These are phyloP conservation scores for Holotrichia oblita DNA, from an alignment of 1,140 invertebrate genomes.

Conservation along the genomic window DNA sequence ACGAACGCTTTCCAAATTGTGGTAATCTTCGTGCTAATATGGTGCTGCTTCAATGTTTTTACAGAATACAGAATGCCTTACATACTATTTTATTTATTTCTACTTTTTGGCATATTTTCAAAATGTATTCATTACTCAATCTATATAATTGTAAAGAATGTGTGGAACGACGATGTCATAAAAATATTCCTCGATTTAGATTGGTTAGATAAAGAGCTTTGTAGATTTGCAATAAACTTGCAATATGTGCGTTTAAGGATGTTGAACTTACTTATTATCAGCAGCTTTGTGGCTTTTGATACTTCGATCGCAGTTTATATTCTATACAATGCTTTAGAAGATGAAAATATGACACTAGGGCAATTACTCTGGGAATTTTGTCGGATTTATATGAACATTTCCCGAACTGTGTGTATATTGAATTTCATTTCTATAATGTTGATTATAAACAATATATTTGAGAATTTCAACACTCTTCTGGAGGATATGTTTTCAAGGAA, in stretches of 20 bases:
- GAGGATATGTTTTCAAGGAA: neutral
- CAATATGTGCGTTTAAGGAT: neutral
- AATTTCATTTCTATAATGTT: neutral
- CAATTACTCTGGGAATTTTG: neutral
- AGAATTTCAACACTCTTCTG: neutral
- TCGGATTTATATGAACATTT: neutral
- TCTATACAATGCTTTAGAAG: neutral
- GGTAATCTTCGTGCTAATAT: neutral
- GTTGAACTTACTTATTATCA: neutral
- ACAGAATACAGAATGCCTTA: neutral
- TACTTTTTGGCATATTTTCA: neutral
- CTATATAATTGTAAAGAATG: neutral
- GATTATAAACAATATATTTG: neutral
- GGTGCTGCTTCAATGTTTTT: neutral
- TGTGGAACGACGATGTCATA: neutral
- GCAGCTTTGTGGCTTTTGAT: neutral
- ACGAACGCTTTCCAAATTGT: neutral
- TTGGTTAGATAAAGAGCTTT: neutral
- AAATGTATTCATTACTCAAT: neutral
- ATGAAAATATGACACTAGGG: neutral
- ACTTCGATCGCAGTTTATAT: neutral
- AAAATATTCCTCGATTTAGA: neutral
- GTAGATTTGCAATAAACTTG: neutral
- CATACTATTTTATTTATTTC: neutral
- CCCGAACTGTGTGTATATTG: neutral